A percentile compares a stretch with the other conserved stretches of the same genome.
These are phyloP conservation scores for Plagodis pulveraria DNA, from an alignment of 2,888 invertebrate genomes.

Conservation along the genomic window DNA sequence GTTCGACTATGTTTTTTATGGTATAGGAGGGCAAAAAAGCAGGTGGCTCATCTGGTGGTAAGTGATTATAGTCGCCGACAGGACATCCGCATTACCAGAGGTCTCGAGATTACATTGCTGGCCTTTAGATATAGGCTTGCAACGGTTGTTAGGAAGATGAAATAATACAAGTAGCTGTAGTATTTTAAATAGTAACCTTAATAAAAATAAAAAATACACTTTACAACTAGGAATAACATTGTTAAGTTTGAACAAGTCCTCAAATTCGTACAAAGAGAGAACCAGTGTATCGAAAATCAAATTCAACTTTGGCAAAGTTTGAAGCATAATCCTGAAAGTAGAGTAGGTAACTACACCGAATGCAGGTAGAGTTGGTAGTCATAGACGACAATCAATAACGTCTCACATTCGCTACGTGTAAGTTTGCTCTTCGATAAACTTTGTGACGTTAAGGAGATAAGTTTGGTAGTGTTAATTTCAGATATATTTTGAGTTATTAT, in stretches of 20 bases:
- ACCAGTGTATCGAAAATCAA: slow-evolving; percentile 24
- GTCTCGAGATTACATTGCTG: too few relatives aligned
- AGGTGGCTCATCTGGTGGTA: too few relatives aligned
- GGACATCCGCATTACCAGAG: too few relatives aligned
- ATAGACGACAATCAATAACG: slow-evolving; percentile 29
- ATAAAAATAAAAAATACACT: too few relatives aligned
- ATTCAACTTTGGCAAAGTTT: slow-evolving; percentile 20
- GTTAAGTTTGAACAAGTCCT: slow-evolving; percentile 10
- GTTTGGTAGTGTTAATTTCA: slow-evolving; percentile 15
- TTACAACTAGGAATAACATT: slow-evolving; percentile 11
- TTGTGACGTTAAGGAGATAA: slow-evolving; percentile 29
- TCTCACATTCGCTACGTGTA: slow-evolving; percentile 27
- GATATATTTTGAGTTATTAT: neutral
- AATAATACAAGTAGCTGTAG: too few relatives aligned
- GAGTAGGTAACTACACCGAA: neutral
- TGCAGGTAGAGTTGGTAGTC: slow-evolving; percentile 12
- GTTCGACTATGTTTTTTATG: too few relatives aligned
- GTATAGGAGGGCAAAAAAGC: too few relatives aligned
- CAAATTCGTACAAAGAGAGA: slow-evolving; percentile 20
- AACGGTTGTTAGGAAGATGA: too few relatives aligned
- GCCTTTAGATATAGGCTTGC: too few relatives aligned
- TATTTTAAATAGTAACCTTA: too few relatives aligned
- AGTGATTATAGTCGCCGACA: too few relatives aligned
- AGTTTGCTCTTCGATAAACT: slow-evolving; percentile 23
- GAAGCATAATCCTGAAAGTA: slow-evolving; percentile 12